Conservation (phyloP, 2,113 vertebrate species). For the Crypturellus undulatus region DNA sequence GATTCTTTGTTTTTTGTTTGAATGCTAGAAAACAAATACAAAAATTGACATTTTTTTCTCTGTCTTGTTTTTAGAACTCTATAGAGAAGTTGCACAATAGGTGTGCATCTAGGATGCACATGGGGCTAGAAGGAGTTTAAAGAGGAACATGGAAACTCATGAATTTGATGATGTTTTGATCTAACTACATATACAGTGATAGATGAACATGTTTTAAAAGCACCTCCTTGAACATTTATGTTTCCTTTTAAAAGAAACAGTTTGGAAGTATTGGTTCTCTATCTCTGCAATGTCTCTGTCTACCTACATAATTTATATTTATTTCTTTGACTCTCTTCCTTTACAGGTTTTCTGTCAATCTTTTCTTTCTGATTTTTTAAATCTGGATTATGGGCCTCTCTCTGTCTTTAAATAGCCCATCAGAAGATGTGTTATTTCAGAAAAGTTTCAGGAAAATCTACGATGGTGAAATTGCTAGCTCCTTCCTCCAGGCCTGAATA, state of each 20-base stretch:
- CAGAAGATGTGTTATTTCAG: not conserved
- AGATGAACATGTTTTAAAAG: fast-evolving
- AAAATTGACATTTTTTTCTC: not conserved
- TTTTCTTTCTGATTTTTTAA: not conserved
- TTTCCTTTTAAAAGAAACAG: not conserved
- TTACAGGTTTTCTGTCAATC: not conserved
- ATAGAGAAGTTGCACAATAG: not conserved
- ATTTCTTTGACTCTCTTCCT: not conserved
- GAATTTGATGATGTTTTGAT: not conserved
- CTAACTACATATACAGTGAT: not conserved
- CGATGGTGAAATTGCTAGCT: not conserved
- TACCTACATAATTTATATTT: not conserved
- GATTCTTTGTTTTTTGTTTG: not conserved
- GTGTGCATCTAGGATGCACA: no score
- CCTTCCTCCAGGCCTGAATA: not conserved
- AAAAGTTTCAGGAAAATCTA: not conserved
- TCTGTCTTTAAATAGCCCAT: not conserved
- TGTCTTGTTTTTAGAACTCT: not conserved
- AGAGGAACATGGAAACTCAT: not conserved
- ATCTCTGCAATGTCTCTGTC: not conserved
- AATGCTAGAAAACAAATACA: not conserved
- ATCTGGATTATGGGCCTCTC: not conserved
- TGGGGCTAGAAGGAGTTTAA: not conserved
- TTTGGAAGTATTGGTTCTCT: not conserved
- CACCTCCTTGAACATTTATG: not conserved